Evolutionary conservation across 2,888 invertebrate species (phyloP), one percentile per base, ranked within the genome.

Genomic region (Aphidius colemani): DNA sequence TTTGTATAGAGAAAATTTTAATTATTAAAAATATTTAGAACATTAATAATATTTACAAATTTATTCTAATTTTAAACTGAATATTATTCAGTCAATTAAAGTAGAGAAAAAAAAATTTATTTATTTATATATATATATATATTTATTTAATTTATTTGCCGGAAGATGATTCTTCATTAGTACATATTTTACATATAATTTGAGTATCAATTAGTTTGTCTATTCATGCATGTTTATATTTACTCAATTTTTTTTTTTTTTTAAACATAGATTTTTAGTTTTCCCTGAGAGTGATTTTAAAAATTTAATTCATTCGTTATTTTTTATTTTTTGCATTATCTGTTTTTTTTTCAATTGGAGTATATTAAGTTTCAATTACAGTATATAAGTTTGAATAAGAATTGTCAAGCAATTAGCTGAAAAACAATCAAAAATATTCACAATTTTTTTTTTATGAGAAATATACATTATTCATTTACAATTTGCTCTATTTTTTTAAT

Each of bases 211-310:
- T 44, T 61, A 48, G 40, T 40, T 58, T 61, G 49, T 30, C 60
- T 56, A 40, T 48, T 58, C 40, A 57, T 50, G 46, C 50, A 43
- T 49, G 39, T 50, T 57, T 57, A 48, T 63, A 53, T 61, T 45
- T 62, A 53, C 65, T 40, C 53, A 39, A 57, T 51, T 64, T 61
- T 64, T 66, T 64, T 55, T 56, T 62, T 65, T 64, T 73, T 76
- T 78, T 78, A 80, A 75, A 76, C 73, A 69, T 75, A 75, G 72
- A 76, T 73, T 53, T 53, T 46, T 30, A 30, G 30, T 30, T 60
- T 79, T 79, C 80, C 80, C 80, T 80, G 80, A 80, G 80, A 79
- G 78, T 78, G 76, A 78, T 80, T 75, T 75, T 75, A 79, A 78
- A 74, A 69, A 76, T 74, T 75, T 69, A 76, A 53, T 62, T 56